These are phyloP conservation scores for Oryctes rhinoceros DNA, from an alignment of 1,140 invertebrate species.

Conservation along the genomic window DNA sequence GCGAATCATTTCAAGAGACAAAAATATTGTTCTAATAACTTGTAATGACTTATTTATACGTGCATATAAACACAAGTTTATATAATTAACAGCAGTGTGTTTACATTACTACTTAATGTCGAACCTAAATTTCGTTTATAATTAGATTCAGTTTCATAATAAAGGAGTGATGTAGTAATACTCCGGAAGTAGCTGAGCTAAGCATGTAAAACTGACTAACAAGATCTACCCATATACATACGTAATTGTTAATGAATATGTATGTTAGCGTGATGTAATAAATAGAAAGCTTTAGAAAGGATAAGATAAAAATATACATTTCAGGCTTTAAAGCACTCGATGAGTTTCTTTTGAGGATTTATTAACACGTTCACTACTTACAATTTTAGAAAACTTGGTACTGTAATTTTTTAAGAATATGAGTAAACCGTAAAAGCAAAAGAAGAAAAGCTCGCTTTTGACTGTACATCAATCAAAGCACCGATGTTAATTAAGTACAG, in stretches of 20 bases:
- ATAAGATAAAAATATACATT: neutral
- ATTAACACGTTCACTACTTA: too few species aligned
- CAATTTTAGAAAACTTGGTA: too few species aligned
- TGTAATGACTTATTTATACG: neutral
- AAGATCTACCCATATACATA: neutral
- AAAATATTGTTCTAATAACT: neutral
- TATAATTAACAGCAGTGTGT: too few species aligned
- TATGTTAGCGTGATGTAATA: neutral
- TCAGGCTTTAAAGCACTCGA: too few species aligned
- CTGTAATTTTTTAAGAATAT: too few species aligned
- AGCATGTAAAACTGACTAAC: neutral
- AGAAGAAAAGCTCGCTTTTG: too few species aligned
- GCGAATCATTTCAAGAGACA: neutral
- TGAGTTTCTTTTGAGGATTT: too few species aligned
- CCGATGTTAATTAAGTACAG: too few species aligned
- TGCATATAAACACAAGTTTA: neutral
- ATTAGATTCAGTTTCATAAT: neutral
- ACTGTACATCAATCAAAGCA: too few species aligned
- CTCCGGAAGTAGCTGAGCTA: neutral
- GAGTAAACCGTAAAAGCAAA: too few species aligned
- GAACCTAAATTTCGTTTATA: neutral
- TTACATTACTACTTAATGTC: too few species aligned
- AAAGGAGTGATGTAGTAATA: neutral
- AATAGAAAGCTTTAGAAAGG: neutral
- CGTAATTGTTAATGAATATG: neutral